Base-by-base conservation (phyloP, 2,797 vertebrate species). In the Xerus rutilus region DNA sequence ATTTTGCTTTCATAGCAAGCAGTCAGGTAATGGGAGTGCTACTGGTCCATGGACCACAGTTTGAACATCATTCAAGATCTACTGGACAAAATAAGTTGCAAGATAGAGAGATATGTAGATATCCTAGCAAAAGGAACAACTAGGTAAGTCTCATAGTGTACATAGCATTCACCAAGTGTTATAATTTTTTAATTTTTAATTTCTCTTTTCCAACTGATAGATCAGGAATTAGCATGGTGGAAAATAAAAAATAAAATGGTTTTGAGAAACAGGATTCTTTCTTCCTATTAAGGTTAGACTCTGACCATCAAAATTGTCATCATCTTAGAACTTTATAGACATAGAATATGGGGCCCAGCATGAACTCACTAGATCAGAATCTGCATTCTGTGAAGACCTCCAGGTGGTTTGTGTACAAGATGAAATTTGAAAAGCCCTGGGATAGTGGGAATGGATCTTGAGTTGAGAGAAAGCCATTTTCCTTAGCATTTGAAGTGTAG, bases 241-340 rank as follows among this genome's bases (percentile, higher is more conserved):
- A 92, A 78, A 95, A 49, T 90, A 73, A 85, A 85, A 89, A 81
- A 57, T 92, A 70, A 35, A 57, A 32, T 59, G 3, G 4, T 57
- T 62, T 92, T 86, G 64, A 94, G 3, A 97, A 97, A 49, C 49
- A 83, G 20, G 17, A 62, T 82, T 89, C 7, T 78, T 74, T 18
- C 79, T 97, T 23, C 15, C 35, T 92, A 8, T 89, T 52, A 79
- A 82, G 3, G 0, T 74, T 82, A 49, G 21, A 62, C 25, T 9
- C 54, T 73, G 23, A n/a, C 62, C 62, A 79, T 59, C 39, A 96
- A 28, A 73, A 47, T 10, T 52, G 43, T 17, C 2, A 81, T 87
- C 25, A 54, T 11, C 14, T 83, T 72, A 30, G 52, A 89, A 73
- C 35, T 95, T 86, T 86, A 17, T 25, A 91, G 73, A 89, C 93